Evolutionary conservation across 2,888 invertebrate genomes (phyloP), one percentile per base, ranked within the genome.

Genomic region (Julus scanicus): DNA sequence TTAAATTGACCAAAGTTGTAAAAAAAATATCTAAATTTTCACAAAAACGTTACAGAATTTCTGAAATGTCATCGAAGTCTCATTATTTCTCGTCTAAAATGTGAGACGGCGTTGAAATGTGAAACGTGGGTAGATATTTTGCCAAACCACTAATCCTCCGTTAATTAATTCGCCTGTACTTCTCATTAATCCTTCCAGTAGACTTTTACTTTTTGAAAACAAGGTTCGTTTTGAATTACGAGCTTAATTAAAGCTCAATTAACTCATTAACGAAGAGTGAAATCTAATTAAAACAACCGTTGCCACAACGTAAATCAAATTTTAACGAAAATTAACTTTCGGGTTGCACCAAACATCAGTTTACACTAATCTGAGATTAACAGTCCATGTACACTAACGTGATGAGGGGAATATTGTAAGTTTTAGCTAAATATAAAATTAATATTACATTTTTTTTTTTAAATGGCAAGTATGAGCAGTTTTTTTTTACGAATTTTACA

Each of bases 251-350:
- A 8, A n/a, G 71, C 71, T 71, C 71, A 71, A 71, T 71, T 71
- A 71, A 8, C 71, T 29, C 29, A 29, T 71, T 71, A 71, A 29
- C 71, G 29, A 20, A 29, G 71, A n/a, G 29, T 4, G 29, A 11
- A 71, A 71, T 3, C 29, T 71, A 71, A 71, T 71, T 71, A 71
- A 71, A 71, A 71, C 71, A 71, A n/a, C 20, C 71, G 29, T 29
- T 71, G 71, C 4, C 2, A 53, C 13, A 2, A 53, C 63, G n/a
- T n/a, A 63, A n/a, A 63, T 53, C 13, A 15, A 53, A 53, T 15
- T 53, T 53, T 8, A 53, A 53, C 53, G 53, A 53, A 53, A 15
- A 11, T 6, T 5, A 6, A 3, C 44, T 44, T 44, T 44, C 53
- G 11, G 4, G 53, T 53, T 53, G 53, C 53, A 53, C 53, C 53